phyloP scores from a whole-genome alignment of 2,113 vertebrate genomes.

The Pseudois nayaur region DNA sequence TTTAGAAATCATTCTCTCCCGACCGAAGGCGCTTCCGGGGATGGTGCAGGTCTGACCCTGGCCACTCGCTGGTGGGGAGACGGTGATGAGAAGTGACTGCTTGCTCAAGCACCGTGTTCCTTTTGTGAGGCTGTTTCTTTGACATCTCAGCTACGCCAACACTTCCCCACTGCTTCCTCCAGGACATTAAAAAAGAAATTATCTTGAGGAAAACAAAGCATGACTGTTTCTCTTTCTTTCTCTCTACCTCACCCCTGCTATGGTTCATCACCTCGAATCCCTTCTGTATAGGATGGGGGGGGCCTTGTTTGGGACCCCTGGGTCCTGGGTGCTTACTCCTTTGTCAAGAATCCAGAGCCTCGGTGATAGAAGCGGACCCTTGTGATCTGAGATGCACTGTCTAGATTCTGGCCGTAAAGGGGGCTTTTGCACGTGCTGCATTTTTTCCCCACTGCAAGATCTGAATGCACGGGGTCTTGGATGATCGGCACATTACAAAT shows the following conservation, averaged over 20 bases:
- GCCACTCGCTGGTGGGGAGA: background rate
- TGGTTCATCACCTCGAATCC: background rate
- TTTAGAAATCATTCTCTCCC: background rate
- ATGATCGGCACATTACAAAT: background rate
- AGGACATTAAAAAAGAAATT: constrained; percentile 2
- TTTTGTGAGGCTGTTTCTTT: constrained; percentile 46
- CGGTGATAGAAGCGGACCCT: background rate
- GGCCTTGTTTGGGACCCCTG: background rate
- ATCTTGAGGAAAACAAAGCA: constrained; percentile 21
- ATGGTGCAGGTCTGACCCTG: background rate
- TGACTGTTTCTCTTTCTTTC: background rate
- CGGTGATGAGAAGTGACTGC: constrained; percentile 6
- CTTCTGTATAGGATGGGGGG: background rate
- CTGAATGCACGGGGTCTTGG: background rate
- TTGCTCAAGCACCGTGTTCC: background rate
- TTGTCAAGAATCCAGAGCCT: background rate
- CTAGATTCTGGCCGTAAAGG: background rate
- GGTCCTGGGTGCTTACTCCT: background rate
- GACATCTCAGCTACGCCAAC: background rate
- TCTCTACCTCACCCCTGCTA: background rate
- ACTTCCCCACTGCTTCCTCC: constrained; percentile 44
- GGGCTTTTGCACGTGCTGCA: background rate
- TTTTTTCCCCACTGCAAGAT: background rate
- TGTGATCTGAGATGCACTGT: background rate
- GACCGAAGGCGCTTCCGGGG: background rate